These are phyloP conservation scores for Theonella swinhoei DNA, from an alignment of 37 sponge, comb jelly and placozoan species.

Conservation along the genomic window DNA sequence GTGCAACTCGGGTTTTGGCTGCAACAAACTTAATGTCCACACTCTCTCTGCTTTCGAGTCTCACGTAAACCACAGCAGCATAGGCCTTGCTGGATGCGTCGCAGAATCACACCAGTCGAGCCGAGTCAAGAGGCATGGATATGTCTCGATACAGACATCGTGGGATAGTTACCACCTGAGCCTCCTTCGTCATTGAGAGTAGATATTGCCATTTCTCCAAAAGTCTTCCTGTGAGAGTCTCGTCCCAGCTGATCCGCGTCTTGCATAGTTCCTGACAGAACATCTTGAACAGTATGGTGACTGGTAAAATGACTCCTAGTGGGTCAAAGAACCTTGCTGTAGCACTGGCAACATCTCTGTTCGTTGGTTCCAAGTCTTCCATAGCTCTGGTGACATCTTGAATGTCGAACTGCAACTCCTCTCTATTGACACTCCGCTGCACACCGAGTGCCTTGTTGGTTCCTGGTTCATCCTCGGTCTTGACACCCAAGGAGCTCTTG, in stretches of 20 bases:
- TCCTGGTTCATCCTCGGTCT: neutral
- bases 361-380: slow-evolving; percentile 1
- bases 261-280: slow-evolving; percentile 10
- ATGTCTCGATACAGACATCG: neutral
- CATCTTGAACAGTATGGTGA: slow-evolving; percentile 2
- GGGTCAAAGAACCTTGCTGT: slow-evolving; percentile 26
- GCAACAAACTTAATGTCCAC: neutral
- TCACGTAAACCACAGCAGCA: slow-evolving; percentile 22
- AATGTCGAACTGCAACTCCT: neutral
- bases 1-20: slow-evolving; percentile 29
- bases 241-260: slow-evolving; percentile 1
- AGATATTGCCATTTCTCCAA: slow-evolving; percentile 6
- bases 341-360: slow-evolving; percentile 6
- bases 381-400: neutral
- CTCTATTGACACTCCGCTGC: neutral
- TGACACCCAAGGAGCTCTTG: slow-evolving; percentile 5
- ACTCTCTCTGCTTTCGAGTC: too few species aligned
- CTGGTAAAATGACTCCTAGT: slow-evolving; percentile 2
- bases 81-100: slow-evolving; percentile 19
- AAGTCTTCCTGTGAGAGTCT: neutral
- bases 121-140: neutral
- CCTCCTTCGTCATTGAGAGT: neutral
- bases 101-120: slow-evolving; percentile 9
- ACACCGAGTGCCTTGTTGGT: slow-evolving; percentile 1
- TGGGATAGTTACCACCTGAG: slow-evolving; percentile 3